Percentiles rank a stretch among this genome's conserved stretches.
These are phyloP conservation scores for Hippoglossus stenolepis DNA, from an alignment of 2,113 vertebrate species.

Conservation along the genomic window DNA sequence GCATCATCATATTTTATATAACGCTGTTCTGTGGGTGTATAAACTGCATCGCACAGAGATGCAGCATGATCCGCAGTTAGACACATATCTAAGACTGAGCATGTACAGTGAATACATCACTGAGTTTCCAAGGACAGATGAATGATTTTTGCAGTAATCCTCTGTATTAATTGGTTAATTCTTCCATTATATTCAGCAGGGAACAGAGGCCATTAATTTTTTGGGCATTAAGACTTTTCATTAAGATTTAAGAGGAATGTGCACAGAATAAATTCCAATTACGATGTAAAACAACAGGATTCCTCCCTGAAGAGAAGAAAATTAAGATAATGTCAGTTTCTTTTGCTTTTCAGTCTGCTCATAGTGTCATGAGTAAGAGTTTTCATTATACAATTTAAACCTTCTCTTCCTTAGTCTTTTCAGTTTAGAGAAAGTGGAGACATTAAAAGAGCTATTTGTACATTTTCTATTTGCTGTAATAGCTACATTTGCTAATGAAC, in stretches of 20 bases:
- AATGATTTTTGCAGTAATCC: neutral
- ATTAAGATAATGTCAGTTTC: neutral
- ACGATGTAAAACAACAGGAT: conserved; percentile 1
- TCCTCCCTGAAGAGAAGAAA: conserved; percentile 9
- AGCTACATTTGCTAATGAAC: no score
- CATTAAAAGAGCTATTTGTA: neutral
- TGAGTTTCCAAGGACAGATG: conserved; percentile 5
- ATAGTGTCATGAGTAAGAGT: neutral
- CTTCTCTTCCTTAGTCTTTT: neutral
- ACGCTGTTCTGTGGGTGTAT: neutral
- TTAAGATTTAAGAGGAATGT: conserved; percentile 31
- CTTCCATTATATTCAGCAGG: conserved; percentile 21
- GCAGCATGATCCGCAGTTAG: neutral
- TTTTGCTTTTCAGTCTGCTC: neutral
- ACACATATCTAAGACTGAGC: neutral
- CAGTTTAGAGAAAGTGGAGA: neutral
- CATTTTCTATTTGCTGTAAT: no score
- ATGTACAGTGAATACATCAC: neutral
- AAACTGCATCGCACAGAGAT: neutral
- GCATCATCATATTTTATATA: neutral
- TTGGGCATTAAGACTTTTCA: conserved; percentile 17
- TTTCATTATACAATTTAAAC: neutral
- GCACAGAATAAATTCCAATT: conserved; percentile 9
- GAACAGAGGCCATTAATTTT: conserved; percentile 34
- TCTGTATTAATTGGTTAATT: conserved; percentile 20